Evolutionary conservation across 2,113 vertebrate species (phyloP), one percentile per base, ranked within the genome.

Genomic region (Octodon degus): DNA sequence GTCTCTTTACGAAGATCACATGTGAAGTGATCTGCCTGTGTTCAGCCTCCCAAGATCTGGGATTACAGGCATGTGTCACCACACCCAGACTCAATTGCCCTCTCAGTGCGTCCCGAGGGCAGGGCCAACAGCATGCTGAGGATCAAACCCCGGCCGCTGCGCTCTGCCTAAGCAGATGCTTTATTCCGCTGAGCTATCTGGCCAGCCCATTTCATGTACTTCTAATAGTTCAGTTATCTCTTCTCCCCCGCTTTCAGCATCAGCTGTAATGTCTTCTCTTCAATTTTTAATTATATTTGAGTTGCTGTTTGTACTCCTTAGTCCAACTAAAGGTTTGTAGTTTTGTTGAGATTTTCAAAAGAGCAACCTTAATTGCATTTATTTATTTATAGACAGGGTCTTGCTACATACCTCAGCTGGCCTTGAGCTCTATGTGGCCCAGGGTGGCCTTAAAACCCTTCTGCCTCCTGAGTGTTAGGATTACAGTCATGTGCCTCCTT

Each of bases 181-280:
- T 58, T 58, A 58, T 16, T 58, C 4, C 17, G 17, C 16, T 58
- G 55, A 19, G 55, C 55, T 58, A 58, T 19, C 55, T 58, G 55
- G 55, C 16, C 17, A 5, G 17, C 55, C 55, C 55, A 58, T 19
- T 58, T 58, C 17, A 58, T 58, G 67, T n/a, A 4, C 24, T 81
- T 82, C 60, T 12, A 74, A 62, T 25, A 53, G 55, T 40, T 83
- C 55, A 74, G 24, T 12, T 16, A 32, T 37, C 27, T 90, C 50
- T 50, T 32, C 65, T 43, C 81, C 34, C 20, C 34, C 55, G n/a
- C 76, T 63, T 34, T 70, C 30, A 86, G 7, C 3, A 82, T 83
- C 76, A 94, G 37, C 37, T 81, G 67, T 87, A 87, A 50, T 83
- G 60, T 25, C 32, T 89, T n/a, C 16, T 63, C 20, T 87, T 94